Conservation (phyloP, 1,140 invertebrate genomes). For the Drosophila ambigua region DNA sequence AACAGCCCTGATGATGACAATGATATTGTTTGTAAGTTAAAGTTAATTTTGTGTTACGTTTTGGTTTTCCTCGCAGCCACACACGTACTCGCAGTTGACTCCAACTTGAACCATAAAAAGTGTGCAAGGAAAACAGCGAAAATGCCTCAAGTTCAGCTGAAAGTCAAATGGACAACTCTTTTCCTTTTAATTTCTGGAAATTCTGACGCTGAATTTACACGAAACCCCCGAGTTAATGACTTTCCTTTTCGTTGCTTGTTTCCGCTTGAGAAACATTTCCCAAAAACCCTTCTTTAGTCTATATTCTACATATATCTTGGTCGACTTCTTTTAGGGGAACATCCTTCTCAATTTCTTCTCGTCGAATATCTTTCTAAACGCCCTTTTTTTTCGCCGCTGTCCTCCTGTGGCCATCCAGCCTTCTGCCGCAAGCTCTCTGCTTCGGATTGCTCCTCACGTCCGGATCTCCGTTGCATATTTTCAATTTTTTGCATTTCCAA, state of each 20-base stretch:
- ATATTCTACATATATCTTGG: no score
- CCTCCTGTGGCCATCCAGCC: no score
- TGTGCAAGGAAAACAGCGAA: conserved; percentile 23
- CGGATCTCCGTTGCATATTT: conserved; percentile 46
- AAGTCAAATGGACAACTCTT: not conserved
- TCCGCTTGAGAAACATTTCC: no score
- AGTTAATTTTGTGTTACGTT: conserved; percentile 17
- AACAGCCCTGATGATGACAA: conserved; percentile 21
- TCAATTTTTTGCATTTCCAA: conserved; percentile 41
- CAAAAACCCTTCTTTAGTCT: no score
- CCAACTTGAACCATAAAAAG: conserved; percentile 36
- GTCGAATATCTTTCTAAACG: no score
- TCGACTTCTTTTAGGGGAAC: no score
- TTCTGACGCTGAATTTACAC: no score
- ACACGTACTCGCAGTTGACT: conserved; percentile 12
- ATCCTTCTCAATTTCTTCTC: no score
- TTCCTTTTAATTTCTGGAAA: no score
- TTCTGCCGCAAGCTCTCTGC: conserved; percentile 2
- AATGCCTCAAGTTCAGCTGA: conserved; percentile 33
- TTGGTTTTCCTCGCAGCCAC: not conserved
- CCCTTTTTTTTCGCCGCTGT: not conserved
- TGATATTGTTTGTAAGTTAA: conserved; percentile 34
- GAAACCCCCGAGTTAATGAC: no score
- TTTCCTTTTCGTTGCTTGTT: no score
- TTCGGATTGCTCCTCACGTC: conserved; percentile 10